A percentile compares a stretch with the other conserved stretches of the same genome.
These are phyloP conservation scores for Drosophila takahashii DNA, from an alignment of 1,140 invertebrate genomes.

Conservation along the genomic window DNA sequence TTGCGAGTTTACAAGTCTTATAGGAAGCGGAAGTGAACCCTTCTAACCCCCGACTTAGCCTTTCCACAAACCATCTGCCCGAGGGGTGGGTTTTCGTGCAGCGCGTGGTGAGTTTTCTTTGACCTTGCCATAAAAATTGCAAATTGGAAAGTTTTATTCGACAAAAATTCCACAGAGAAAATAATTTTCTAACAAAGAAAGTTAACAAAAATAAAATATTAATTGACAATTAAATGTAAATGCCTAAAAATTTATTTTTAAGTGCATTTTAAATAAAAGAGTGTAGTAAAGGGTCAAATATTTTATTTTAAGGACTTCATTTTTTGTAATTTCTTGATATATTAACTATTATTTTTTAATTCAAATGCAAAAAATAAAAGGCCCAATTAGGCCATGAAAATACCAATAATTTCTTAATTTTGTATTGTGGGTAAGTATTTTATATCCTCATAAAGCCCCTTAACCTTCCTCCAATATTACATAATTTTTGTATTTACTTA, in stretches of 20 bases:
- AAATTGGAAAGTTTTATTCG: background rate
- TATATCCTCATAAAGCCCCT: background rate
- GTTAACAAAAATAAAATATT: too few relatives aligned
- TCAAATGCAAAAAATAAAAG: background rate
- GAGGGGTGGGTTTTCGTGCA: conserved; percentile 12
- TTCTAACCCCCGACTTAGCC: conserved; percentile 65
- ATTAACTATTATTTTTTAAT: too few relatives aligned
- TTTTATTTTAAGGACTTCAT: too few relatives aligned
- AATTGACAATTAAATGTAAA: too few relatives aligned
- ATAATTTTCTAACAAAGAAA: too few relatives aligned
- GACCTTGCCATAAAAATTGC: conserved; percentile 45
- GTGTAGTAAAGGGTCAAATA: too few relatives aligned
- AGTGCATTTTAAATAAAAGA: too few relatives aligned
- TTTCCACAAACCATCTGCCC: conserved; percentile 43
- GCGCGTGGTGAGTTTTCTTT: conserved; percentile 53
- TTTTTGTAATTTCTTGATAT: too few relatives aligned
- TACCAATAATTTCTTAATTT: background rate
- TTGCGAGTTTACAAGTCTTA: conserved; percentile 45
- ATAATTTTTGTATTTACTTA: conserved; percentile 34
- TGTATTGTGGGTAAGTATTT: background rate
- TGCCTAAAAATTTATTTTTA: too few relatives aligned
- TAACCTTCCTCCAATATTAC: conserved; percentile 33
- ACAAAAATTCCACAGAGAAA: background rate
- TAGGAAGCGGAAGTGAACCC: conserved; percentile 77
- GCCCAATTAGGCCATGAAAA: background rate